Conservation (phyloP, 2,113 vertebrate genomes). For the Astatoreochromis straeleni region DNA sequence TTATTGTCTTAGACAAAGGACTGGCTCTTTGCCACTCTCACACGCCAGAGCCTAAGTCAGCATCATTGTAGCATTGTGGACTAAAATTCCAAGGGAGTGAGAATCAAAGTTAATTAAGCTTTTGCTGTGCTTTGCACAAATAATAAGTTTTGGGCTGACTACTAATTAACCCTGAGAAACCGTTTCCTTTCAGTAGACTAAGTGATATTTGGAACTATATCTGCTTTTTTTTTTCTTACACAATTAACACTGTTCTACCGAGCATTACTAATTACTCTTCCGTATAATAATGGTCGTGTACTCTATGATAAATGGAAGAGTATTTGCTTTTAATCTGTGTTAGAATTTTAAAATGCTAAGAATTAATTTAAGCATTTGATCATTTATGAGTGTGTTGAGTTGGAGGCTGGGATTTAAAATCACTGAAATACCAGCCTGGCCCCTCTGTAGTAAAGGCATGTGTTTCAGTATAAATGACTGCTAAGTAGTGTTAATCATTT, state of each 20-base stretch:
- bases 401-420: not conserved
- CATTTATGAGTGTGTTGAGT: not conserved
- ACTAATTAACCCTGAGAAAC: constrained; percentile 72
- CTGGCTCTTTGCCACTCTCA: constrained; percentile 23
- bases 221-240: constrained; percentile 1
- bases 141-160: constrained; percentile 60
- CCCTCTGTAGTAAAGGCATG: not conserved
- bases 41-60: constrained; percentile 35
- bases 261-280: constrained; percentile 45
- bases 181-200: constrained; percentile 52
- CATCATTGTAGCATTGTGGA: constrained; percentile 40
- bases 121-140: constrained; percentile 70
- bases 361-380: constrained; percentile 10
- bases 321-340: not conserved
- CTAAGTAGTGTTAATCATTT: not conserved
- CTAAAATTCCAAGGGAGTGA: constrained; percentile 36
- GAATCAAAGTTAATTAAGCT: constrained; percentile 72
- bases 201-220: constrained; percentile 62
- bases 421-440: not conserved
- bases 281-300: constrained; percentile 18
- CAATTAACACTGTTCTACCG: constrained; percentile 47
- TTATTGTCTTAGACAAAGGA: constrained; percentile 8
- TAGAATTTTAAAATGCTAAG: constrained; percentile 13
- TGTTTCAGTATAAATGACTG: not conserved
- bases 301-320: constrained; percentile 23